These are phyloP conservation scores for Chinchilla lanigera DNA, from an alignment of 2,113 vertebrate genomes.

Conservation along the genomic window DNA sequence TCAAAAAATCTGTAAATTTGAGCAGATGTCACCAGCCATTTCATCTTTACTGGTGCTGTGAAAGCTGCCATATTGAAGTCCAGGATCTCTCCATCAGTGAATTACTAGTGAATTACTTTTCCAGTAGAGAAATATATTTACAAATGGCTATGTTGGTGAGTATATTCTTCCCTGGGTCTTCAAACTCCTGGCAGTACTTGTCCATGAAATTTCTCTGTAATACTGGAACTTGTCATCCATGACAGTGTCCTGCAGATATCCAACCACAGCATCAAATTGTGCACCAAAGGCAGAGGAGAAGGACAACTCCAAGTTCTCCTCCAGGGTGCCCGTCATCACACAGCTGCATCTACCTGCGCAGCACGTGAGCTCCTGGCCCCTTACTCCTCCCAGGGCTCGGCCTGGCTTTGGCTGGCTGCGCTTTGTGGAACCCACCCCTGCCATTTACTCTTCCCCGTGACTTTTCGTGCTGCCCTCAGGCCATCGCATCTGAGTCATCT, in stretches of 20 bases:
- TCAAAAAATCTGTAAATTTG: conserved; percentile 78
- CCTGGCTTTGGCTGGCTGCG: neutral
- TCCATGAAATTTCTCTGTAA: neutral
- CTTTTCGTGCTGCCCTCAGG: neutral
- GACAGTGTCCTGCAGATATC: neutral
- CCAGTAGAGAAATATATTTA: conserved; percentile 79
- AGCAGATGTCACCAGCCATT: conserved; percentile 95
- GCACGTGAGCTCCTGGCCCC: neutral
- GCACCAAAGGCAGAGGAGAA: neutral
- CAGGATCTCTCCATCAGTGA: conserved; percentile 90
- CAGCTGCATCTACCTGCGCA: neutral
- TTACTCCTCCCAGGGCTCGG: neutral
- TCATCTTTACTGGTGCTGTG: conserved; percentile 94
- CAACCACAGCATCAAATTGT: neutral
- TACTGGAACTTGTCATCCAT: neutral
- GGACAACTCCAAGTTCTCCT: neutral
- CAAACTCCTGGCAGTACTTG: neutral
- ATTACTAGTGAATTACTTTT: conserved; percentile 85
- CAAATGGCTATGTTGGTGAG: neutral
- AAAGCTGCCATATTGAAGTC: conserved; percentile 94
- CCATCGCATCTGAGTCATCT: neutral
- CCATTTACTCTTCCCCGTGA: neutral
- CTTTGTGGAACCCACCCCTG: neutral
- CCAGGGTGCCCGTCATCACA: neutral
- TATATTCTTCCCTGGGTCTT: neutral